phyloP scores from a whole-genome alignment of 64 coral and sea anemone species.

The Pocillopora verrucosa region DNA sequence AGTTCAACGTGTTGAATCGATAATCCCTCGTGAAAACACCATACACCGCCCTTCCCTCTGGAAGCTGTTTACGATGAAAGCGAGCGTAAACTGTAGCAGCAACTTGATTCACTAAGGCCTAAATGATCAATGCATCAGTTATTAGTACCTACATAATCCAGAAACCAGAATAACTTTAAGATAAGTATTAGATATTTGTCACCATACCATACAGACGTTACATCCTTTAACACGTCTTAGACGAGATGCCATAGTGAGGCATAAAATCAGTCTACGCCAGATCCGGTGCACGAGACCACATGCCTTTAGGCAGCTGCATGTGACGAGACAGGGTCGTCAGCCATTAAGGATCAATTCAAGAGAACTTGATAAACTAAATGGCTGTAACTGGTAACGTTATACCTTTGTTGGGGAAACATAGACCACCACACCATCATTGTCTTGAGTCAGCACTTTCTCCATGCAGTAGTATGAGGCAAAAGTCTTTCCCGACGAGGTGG shows the following conservation, averaged over 20 bases:
- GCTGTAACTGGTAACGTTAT: not conserved
- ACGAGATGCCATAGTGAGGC: too few species aligned
- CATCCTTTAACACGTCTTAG: too few species aligned
- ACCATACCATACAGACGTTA: too few species aligned
- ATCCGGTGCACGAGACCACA: too few species aligned
- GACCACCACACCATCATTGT: slow-evolving; percentile 67
- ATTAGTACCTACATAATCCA: too few species aligned
- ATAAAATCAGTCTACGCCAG: too few species aligned
- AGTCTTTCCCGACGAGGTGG: slow-evolving; percentile 80
- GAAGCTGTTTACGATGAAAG: slow-evolving; percentile 44
- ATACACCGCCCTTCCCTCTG: slow-evolving; percentile 61
- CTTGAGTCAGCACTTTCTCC: slow-evolving; percentile 70
- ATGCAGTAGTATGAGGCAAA: slow-evolving; percentile 83
- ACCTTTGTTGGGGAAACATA: slow-evolving; percentile 87
- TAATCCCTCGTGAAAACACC: slow-evolving; percentile 80
- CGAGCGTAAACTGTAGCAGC: slow-evolving; percentile 65
- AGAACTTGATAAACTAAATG: too few species aligned
- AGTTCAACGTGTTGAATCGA: slow-evolving; percentile 58
- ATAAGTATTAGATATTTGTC: too few species aligned
- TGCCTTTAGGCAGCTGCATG: too few species aligned
- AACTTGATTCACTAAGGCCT: slow-evolving; percentile 80
- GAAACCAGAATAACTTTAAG: too few species aligned
- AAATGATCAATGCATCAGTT: not conserved
- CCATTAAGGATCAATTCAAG: too few species aligned
- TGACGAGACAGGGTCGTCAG: too few species aligned